Base-by-base conservation (phyloP, 2,113 vertebrate species). In the Dinomys branickii region DNA sequence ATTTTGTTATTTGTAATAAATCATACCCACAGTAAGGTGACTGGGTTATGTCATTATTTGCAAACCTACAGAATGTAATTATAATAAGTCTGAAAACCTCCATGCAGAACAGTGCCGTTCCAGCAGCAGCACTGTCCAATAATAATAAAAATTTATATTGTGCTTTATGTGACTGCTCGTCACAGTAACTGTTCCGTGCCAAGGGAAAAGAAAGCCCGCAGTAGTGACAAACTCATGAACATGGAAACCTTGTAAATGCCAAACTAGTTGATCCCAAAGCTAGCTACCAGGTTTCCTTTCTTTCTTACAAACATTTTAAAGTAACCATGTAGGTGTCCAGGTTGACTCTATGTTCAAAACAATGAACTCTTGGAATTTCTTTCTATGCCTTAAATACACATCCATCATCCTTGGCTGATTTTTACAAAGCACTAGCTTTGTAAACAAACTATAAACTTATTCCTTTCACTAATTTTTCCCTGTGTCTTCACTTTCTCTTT, bases 1-100 rank as follows among this genome's bases (percentile, higher is more conserved):
- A 95, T 98, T 98, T 97, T 89, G 97, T 97, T 97, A 98, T 98
- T 97, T 96, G 97, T 97, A 94, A 97, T 96, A 98, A 98, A 97
- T 98, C 97, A 97, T 97, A 90, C 73, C 73, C 94, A 83, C 73
- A 85, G 97, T 94, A 97, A 97, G 97, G 94, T 96, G 97, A 96
- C 97, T 75, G 92, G 97, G 97, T 98, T 98, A 96, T 92, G 95
- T 97, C 94, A 94, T 97, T 97, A 97, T 98, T 98, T 98, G 97
- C 93, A 93, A 97, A 97, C 93, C 95, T 91, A 85, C 92, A 58
- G 96, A 96, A 97, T 95, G 97, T 97, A 97, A 98, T 96, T 97
- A 98, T 93, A 85, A 93, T 56, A 83, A 24, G 69, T 96, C 91
- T 95, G 91, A 88, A 97, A 96, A 91, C 96, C 63, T 97, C 89